phyloP scores from a whole-genome alignment of 2,113 vertebrate genomes.

The Sialia sialis region DNA sequence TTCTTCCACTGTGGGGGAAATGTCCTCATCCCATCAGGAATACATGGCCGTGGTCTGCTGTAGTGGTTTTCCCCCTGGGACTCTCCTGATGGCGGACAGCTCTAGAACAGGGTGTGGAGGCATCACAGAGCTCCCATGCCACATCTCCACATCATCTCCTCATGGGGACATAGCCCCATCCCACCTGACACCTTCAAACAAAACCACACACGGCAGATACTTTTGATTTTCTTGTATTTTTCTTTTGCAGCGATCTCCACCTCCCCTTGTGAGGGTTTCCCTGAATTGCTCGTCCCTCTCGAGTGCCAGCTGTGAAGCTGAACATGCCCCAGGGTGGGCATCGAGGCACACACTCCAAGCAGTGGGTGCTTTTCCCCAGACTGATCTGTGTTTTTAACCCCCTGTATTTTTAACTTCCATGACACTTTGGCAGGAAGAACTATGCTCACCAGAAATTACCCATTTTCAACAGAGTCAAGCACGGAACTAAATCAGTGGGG shows the following conservation, averaged over 20 bases:
- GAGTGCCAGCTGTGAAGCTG: neutral
- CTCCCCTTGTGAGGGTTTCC: neutral
- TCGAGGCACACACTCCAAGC: rapidly evolving
- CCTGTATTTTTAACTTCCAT: neutral
- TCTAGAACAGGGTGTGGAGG: rapidly evolving
- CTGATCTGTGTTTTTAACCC: neutral
- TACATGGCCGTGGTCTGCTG: rapidly evolving
- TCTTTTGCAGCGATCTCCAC: neutral
- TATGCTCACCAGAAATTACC: neutral
- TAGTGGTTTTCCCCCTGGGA: neutral
- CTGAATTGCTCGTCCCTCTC: neutral
- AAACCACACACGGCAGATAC: neutral
- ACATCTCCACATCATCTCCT: rapidly evolving
- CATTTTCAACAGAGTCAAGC: neutral
- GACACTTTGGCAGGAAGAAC: neutral
- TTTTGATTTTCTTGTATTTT: neutral
- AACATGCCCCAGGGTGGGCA: rapidly evolving
- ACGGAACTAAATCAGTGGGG: rapidly evolving
- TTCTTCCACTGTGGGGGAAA: neutral
- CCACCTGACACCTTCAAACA: neutral
- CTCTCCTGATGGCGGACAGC: neutral
- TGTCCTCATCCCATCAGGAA: neutral
- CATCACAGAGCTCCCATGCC: rapidly evolving
- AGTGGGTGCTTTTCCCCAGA: neutral
- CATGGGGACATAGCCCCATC: rapidly evolving